Evolutionary conservation across 1,140 invertebrate species (phyloP).

Genomic region (Theocolax elegans): DNA sequence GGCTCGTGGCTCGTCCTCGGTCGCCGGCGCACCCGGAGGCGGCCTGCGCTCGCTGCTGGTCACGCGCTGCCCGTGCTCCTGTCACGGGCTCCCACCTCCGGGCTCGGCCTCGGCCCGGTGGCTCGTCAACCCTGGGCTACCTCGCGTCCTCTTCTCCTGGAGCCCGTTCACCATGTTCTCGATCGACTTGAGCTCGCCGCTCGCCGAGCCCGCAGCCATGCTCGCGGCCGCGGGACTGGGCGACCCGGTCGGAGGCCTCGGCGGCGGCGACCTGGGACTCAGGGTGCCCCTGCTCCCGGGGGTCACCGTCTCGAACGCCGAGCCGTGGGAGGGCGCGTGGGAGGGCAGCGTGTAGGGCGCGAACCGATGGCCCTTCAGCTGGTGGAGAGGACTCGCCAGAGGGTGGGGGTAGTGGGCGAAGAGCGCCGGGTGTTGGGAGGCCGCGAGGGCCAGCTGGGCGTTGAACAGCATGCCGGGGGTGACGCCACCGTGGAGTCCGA

Average conservation of each 20-base stretch:
- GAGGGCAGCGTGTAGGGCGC: conserved; percentile 85
- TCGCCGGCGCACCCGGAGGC: conserved; percentile 51
- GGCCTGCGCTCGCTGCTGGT: conserved; percentile 57
- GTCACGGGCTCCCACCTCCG: conserved; percentile 65
- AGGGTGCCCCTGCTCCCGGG: conserved; percentile 72
- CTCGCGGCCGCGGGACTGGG: conserved; percentile 69
- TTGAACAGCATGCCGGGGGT: conserved; percentile 85
- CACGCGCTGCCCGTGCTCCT: conserved; percentile 62
- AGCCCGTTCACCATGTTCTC: conserved; percentile 97
- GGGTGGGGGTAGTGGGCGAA: conserved; percentile 76
- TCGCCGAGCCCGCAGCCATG: conserved; percentile 58
- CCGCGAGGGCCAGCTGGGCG: conserved; percentile 81
- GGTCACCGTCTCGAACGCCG: conserved; percentile 87
- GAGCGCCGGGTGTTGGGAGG: conserved; percentile 80
- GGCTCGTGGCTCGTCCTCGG: conserved; percentile 34
- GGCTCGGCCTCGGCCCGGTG: conserved; percentile 52
- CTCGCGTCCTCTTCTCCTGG: conserved; percentile 74
- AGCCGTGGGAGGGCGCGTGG: conserved; percentile 74
- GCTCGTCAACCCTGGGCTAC: conserved; percentile 54
- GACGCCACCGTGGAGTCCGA: conserved; percentile 73
- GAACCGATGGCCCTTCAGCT: conserved; percentile 78
- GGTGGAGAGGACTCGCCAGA: conserved; percentile 65
- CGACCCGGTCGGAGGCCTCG: conserved; percentile 69
- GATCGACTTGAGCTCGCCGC: conserved; percentile 91
- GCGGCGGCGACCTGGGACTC: conserved; percentile 76